Conservation (phyloP, 2,113 vertebrate genomes). For the Solea senegalensis region DNA sequence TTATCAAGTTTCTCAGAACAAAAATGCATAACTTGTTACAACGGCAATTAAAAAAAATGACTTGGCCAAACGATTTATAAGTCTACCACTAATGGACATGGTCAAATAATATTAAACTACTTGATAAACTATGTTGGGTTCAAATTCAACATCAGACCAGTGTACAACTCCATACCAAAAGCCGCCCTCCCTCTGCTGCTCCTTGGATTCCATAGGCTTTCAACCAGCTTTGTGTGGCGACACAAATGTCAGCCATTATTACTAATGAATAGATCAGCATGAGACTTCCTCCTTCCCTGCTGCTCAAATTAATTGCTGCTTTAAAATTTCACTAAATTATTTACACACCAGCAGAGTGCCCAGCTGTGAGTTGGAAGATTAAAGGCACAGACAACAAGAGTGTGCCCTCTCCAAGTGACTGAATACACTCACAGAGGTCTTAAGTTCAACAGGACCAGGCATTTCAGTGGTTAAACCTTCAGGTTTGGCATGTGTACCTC, state of each 20-base stretch:
- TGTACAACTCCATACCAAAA: not conserved
- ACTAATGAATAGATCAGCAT: conserved; percentile 74
- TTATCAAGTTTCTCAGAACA: too few species aligned
- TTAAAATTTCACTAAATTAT: conserved; percentile 81
- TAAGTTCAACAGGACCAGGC: too few species aligned
- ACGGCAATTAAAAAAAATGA: too few species aligned
- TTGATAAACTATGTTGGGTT: too few species aligned
- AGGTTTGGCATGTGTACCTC: too few species aligned
- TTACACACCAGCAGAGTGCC: conserved; percentile 67
- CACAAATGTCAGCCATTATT: conserved; percentile 80
- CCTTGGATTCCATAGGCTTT: conserved; percentile 18
- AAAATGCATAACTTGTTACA: too few species aligned
- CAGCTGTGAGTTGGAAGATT: conserved; percentile 50
- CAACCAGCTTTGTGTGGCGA: conserved; percentile 24
- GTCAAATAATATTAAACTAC: too few species aligned
- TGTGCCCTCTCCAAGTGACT: conserved; percentile 7
- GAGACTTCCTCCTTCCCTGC: conserved; percentile 75
- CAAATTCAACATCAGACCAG: too few species aligned
- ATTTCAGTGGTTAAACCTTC: too few species aligned
- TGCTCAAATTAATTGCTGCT: conserved; percentile 77
- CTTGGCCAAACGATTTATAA: too few species aligned
- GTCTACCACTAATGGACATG: too few species aligned
- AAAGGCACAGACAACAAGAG: conserved; percentile 41
- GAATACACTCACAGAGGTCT: conserved; percentile 18
- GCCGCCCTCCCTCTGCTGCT: conserved; percentile 6